phyloP scores from a whole-genome alignment of 2,797 vertebrate genomes.

The Limosa lapponica region DNA sequence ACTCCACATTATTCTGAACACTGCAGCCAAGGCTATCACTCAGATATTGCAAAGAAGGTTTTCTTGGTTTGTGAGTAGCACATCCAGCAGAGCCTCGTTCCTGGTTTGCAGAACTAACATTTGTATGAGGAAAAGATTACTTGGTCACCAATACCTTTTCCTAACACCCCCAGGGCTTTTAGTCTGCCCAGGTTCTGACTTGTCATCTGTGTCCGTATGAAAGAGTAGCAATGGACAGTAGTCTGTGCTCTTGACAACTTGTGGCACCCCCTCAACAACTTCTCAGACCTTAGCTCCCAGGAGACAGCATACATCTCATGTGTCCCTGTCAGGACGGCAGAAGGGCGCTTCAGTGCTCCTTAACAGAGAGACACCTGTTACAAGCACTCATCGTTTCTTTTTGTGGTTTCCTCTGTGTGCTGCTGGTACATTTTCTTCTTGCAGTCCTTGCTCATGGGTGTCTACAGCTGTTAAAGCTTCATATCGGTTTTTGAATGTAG shows the following conservation, averaged over 20 bases:
- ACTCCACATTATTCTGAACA: not conserved
- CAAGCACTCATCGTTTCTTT: fast-evolving
- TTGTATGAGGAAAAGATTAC: not conserved
- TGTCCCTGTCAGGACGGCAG: no score
- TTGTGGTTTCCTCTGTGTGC: not conserved
- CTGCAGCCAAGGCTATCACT: not conserved
- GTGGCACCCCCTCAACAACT: not conserved
- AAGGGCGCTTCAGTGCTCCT: not conserved
- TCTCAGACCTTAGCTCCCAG: not conserved
- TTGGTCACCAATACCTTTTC: not conserved
- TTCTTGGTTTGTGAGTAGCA: not conserved
- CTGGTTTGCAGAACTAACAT: not conserved
- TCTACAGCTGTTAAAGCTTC: not conserved
- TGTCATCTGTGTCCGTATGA: not conserved
- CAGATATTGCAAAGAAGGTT: not conserved
- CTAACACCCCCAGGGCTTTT: not conserved
- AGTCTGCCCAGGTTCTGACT: not conserved
- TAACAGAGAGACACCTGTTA: not conserved
- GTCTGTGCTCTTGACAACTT: not conserved
- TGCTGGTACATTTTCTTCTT: not conserved
- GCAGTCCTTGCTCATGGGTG: not conserved
- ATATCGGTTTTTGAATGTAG: not conserved
- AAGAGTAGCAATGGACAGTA: not conserved
- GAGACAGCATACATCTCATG: no score
- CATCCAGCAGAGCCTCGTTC: not conserved